These are phyloP conservation scores for Hycleus cichorii DNA, from an alignment of 1,140 invertebrate genomes.

Conservation along the genomic window DNA sequence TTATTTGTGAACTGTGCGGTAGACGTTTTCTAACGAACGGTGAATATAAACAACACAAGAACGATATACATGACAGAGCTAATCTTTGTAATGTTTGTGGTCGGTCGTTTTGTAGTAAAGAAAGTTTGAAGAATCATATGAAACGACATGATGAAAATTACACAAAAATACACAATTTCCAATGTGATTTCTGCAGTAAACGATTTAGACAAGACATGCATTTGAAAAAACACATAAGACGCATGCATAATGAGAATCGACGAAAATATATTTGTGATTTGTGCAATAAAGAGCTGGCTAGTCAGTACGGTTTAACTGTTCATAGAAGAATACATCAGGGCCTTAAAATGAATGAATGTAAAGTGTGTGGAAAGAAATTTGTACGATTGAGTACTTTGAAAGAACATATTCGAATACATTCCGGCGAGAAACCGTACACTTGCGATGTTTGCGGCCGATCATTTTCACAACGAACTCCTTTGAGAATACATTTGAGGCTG, in stretches of 20 bases:
- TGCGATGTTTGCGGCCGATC: constrained; percentile 44
- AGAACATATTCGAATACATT: constrained; percentile 90
- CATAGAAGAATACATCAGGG: no score
- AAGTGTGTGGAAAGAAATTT: constrained; percentile 17
- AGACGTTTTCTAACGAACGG: constrained; percentile 29
- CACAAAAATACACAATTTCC: constrained; percentile 36
- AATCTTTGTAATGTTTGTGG: constrained; percentile 6
- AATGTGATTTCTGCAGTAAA: no score
- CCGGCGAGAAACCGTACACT: constrained; percentile 73
- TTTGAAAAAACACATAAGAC: no score
- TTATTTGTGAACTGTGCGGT: constrained; percentile 33
- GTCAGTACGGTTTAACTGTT: no score
- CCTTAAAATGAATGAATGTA: constrained; percentile 4
- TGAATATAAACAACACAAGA: no score
- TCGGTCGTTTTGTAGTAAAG: not conserved
- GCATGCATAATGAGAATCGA: no score
- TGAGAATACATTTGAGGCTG: constrained; percentile 9
- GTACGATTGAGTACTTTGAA: constrained; percentile 3
- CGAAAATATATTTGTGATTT: constrained; percentile 1
- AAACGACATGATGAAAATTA: not conserved
- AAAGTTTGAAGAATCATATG: not conserved
- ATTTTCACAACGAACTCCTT: constrained; percentile 57
- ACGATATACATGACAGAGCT: no score
- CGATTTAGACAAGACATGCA: no score
- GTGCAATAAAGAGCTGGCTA: no score